Percentiles rank a stretch among this genome's conserved stretches.
Evolutionary conservation across 2,113 vertebrate genomes (phyloP).

Genomic region (Formicarius rufipectus): DNA sequence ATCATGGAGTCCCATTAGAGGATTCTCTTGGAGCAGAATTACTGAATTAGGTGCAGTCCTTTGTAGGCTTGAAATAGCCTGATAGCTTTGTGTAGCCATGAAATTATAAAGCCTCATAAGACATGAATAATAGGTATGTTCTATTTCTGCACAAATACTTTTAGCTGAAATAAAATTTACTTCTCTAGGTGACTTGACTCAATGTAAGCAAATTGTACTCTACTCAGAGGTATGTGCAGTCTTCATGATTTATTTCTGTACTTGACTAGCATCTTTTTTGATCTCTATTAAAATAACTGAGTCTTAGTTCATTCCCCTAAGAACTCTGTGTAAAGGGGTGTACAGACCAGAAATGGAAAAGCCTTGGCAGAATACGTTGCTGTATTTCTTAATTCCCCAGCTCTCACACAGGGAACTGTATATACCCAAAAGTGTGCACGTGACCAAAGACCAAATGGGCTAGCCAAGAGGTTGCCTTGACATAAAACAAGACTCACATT

Average conservation of each 20-base stretch:
- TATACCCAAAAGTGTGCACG: background rate
- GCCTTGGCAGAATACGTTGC: background rate
- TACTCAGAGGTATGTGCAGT: background rate
- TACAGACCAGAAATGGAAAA: background rate
- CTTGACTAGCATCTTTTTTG: background rate
- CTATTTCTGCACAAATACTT: constrained; percentile 14
- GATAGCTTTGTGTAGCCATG: background rate
- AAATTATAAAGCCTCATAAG: background rate
- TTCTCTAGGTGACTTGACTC: background rate
- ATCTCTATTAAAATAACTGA: constrained; percentile 14
- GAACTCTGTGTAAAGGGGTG: background rate
- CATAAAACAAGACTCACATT: background rate
- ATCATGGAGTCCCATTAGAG: background rate
- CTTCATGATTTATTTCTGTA: background rate
- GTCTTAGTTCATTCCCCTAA: background rate
- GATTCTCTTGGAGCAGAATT: background rate
- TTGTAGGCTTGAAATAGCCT: background rate
- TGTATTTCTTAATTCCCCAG: background rate
- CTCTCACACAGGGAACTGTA: background rate
- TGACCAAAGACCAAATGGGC: background rate
- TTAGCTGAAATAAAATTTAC: constrained; percentile 23
- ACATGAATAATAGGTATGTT: background rate
- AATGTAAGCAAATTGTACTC: background rate
- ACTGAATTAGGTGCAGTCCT: background rate
- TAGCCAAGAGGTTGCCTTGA: background rate